Base-by-base conservation (phyloP, 2,888 invertebrate species). In the Lapara coniferarum region DNA sequence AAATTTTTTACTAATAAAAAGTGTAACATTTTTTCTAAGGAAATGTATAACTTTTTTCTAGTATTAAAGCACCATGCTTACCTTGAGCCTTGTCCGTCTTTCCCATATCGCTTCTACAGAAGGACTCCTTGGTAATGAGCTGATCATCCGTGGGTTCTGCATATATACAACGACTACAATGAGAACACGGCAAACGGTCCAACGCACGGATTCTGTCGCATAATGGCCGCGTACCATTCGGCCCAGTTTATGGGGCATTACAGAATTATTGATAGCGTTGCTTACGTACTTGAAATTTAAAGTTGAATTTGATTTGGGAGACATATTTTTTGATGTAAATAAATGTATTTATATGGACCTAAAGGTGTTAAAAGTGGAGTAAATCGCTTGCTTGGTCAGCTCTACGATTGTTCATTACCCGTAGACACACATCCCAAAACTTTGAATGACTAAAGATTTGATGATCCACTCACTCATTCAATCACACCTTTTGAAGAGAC, bases 81-180 rank as follows among this genome's bases (percentile, higher is more conserved):
- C 89, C 68, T 63, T 59, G 59, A 69, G 53, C 53, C 68, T 63
- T 63, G 14, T 63, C 84, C 70, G 75, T 69, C 73, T 81, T 85
- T 68, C 84, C 88, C 90, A 89, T 89, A 73, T 77, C 72, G 71
- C 63, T 44, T 44, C 63, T 59, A 14, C 70, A 71, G 70, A 78
- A 74, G 72, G 71, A 71, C 72, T 73, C 72, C 74, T 78, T 77
- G 72, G 77, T 80, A 85, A 84, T 89, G 85, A 81, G 74, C 67
- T 69, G 68, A 37, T 67, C 79, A 79, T 82, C 75, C 70, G 78
- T 69, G 71, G 77, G 70, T 69, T 85, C 89, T 85, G 86, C 76
- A 84, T 89, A 85, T 89, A 90, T 85, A 85, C 68, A 52, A 57
- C 16, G 69, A 66, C 72, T 79, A 89, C 88, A 88, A 88, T 87